Conservation (phyloP, 1,140 invertebrate species). For the Aphelinus certus region DNA sequence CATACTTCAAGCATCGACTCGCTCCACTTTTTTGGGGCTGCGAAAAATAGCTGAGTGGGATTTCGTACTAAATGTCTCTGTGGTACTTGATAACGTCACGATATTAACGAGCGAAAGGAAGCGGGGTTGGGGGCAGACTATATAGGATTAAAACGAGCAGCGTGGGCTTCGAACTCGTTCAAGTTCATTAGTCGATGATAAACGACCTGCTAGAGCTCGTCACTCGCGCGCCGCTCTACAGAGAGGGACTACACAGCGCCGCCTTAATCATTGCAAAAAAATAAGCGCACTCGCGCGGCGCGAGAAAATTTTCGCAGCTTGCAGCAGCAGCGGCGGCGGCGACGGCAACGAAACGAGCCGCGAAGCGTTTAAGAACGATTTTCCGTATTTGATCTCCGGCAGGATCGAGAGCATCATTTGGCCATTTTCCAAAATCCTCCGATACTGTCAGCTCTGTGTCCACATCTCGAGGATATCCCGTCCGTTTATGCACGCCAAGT, state of each 20-base stretch:
- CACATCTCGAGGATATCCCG: too few relatives aligned
- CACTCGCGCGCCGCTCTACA: too few relatives aligned
- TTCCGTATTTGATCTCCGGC: not conserved
- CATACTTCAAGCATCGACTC: too few relatives aligned
- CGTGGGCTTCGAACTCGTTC: constrained; percentile 18
- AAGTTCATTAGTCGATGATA: constrained; percentile 33
- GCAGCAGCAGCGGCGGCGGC: not conserved
- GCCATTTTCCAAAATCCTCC: constrained; percentile 22
- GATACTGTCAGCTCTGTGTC: not conserved
- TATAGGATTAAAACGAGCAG: constrained; percentile 1
- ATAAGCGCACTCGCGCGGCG: not conserved
- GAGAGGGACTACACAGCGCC: too few relatives aligned
- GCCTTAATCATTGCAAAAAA: not conserved
- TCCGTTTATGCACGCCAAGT: too few relatives aligned
- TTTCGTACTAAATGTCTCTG: constrained; percentile 10
- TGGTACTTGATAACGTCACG: constrained; percentile 6
- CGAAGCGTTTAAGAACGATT: constrained; percentile 15
- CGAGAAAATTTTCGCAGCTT: constrained; percentile 6
- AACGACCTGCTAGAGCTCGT: not conserved
- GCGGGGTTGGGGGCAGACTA: not conserved
- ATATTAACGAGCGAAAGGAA: constrained; percentile 17
- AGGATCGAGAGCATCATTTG: constrained; percentile 16
- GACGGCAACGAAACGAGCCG: not conserved
- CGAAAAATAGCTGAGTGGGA: not conserved
- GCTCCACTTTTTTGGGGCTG: too few relatives aligned